Conservation (phyloP, 2,888 invertebrate species). For the Pseudolycoriella hygida region DNA sequence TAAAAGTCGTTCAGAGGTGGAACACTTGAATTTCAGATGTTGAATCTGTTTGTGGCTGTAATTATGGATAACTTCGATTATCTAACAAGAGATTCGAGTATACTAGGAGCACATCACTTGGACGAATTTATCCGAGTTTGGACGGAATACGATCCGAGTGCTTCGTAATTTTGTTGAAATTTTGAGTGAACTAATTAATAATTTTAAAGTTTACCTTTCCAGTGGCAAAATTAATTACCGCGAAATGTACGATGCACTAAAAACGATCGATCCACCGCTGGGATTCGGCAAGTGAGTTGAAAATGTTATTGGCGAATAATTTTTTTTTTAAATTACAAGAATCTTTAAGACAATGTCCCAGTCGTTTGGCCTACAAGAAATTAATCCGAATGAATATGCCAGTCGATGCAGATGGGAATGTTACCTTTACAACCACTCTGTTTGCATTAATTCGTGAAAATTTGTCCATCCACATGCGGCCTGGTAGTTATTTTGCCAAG, state of each 20-base stretch:
- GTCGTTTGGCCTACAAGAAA: slow-evolving; percentile 96
- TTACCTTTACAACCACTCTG: slow-evolving; percentile 95
- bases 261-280: slow-evolving; percentile 98
- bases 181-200: too few relatives aligned
- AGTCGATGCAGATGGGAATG: slow-evolving; percentile 86
- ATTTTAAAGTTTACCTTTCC: too few relatives aligned
- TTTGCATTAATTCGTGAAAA: slow-evolving; percentile 98
- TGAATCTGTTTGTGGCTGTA: slow-evolving; percentile 99
- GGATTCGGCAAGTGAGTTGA: slow-evolving; percentile 98
- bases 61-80: slow-evolving; percentile 99
- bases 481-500: slow-evolving; percentile 38
- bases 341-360: slow-evolving; percentile 74
- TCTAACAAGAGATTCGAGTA: slow-evolving; percentile 96
- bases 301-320: too few relatives aligned
- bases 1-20: too few relatives aligned
- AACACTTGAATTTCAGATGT: too few relatives aligned
- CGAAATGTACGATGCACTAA: slow-evolving; percentile 99
- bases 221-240: slow-evolving; percentile 82
- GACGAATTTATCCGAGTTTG: slow-evolving; percentile 99
- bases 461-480: slow-evolving; percentile 94
- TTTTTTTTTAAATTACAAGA: too few relatives aligned
- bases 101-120: slow-evolving; percentile 98
- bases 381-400: slow-evolving; percentile 99
- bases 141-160: slow-evolving; percentile 99
- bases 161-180: slow-evolving; percentile 87